Evolutionary conservation across 2,113 vertebrate genomes (phyloP).

Genomic region (Eptesicus fuscus): DNA sequence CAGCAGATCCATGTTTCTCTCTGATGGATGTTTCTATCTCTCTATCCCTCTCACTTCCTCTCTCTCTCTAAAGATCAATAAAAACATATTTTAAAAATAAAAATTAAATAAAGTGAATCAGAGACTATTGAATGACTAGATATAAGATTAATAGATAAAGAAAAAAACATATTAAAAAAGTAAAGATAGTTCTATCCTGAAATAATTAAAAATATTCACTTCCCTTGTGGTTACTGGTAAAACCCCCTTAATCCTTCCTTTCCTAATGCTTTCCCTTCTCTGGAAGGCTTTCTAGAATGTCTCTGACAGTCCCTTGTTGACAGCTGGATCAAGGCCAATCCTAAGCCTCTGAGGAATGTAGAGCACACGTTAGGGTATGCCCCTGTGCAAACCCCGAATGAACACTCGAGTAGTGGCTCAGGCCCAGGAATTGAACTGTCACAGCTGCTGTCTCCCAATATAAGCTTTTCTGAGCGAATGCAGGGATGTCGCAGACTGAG

Average conservation of each 20-base stretch:
- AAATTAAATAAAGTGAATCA: no score
- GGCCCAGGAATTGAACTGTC: background rate
- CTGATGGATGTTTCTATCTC: no score
- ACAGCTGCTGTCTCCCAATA: slow-evolving; percentile 1
- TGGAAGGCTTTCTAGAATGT: background rate
- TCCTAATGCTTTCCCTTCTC: background rate
- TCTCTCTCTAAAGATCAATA: no score
- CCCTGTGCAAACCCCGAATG: background rate
- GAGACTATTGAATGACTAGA: no score
- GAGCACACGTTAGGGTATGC: background rate
- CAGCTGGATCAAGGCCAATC: slow-evolving; percentile 45
- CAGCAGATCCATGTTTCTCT: no score
- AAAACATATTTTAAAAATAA: no score
- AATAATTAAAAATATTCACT: background rate
- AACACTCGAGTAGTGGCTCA: background rate
- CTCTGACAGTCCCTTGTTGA: background rate
- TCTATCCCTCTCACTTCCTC: no score
- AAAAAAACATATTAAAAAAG: background rate
- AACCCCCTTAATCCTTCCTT: background rate
- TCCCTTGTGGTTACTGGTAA: slow-evolving; percentile 22
- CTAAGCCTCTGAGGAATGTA: slow-evolving; percentile 29
- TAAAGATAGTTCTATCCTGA: background rate
- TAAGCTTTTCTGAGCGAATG: background rate
- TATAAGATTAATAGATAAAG: no score
- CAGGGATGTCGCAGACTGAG: background rate